Evolutionary conservation across 2,888 invertebrate species (phyloP), one percentile per base, ranked within the genome.

Genomic region (Chrysolina oricalcia): DNA sequence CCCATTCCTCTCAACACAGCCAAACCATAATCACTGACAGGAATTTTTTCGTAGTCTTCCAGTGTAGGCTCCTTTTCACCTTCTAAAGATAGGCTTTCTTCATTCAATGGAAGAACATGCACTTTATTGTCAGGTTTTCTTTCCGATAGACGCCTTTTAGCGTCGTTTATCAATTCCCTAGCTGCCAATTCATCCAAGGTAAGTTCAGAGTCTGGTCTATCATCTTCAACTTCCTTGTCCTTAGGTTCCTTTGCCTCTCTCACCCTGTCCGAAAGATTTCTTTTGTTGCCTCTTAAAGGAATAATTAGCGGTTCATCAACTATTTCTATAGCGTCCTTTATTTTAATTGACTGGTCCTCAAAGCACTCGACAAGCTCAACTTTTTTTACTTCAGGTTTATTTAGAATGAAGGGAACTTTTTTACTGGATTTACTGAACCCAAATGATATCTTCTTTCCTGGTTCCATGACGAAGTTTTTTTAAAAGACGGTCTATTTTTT

Each of bases 1-100:
- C 83, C 83, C 83, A 83, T 98, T 10, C 98, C 99, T 77, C 98
- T 90, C 1, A 99, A 90, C 95, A 98, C 94, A 0, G 98, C 99
- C 86, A 96, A 85, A 3, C 99, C 99, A 92, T 94, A 99, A 70
- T 95, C 93, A 84, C 91, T 91, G 21, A 95, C 91, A 0, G 95
- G 94, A 75, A 95, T 90, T 82, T 90, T 88, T 79, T 94, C 93
- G 87, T 94, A 95, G 88, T 94, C 93, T 50, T 92, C 91, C 21
- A 92, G 80, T 3, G 91, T 91, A 1, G 96, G 79, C 80, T 88
- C 88, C 90, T 91, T 91, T 89, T 94, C 93, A 84, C 92, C 92
- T 78, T 93, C 91, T 1, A 93, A 93, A 62, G 91, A 90, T 15
- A 93, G 86, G 21, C 91, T 90, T 71, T 91, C 89, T 65, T 91